These are phyloP conservation scores for Patella caerulea DNA, from an alignment of 2,888 invertebrate species.

Conservation along the genomic window DNA sequence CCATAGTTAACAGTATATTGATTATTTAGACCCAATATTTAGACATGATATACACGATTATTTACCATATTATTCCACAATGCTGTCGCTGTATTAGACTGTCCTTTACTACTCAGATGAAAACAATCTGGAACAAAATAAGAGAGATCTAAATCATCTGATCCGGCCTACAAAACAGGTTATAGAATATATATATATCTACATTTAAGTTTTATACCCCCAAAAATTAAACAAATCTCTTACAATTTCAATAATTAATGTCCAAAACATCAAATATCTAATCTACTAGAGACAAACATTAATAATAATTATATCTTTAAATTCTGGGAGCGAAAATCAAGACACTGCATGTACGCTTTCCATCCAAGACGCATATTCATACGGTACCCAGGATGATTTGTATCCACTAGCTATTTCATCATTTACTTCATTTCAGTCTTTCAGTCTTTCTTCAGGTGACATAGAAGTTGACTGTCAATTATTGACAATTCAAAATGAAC, in stretches of 20 bases:
- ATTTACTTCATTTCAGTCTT: neutral
- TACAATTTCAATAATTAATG: neutral
- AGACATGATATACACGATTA: neutral
- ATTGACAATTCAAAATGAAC: no score
- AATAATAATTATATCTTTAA: no score
- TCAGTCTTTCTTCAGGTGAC: no score
- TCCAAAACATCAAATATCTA: neutral
- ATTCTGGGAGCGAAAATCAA: neutral
- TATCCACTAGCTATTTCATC: neutral
- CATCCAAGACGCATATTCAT: neutral
- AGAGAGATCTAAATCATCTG: conserved; percentile 51
- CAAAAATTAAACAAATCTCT: no score
- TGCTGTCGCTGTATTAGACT: conserved; percentile 59
- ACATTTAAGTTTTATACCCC: no score
- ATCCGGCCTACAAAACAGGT: neutral
- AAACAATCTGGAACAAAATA: conserved; percentile 70
- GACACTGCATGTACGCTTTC: neutral
- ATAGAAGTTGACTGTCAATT: no score
- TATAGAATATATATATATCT: no score
- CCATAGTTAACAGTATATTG: no score
- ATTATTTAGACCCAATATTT: no score
- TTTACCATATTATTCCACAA: conserved; percentile 68
- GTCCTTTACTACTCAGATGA: conserved; percentile 64
- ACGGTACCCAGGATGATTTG: neutral
- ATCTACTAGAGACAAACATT: no score